Base-by-base conservation (phyloP, 2,797 vertebrate species). In the Spea hammondii region DNA sequence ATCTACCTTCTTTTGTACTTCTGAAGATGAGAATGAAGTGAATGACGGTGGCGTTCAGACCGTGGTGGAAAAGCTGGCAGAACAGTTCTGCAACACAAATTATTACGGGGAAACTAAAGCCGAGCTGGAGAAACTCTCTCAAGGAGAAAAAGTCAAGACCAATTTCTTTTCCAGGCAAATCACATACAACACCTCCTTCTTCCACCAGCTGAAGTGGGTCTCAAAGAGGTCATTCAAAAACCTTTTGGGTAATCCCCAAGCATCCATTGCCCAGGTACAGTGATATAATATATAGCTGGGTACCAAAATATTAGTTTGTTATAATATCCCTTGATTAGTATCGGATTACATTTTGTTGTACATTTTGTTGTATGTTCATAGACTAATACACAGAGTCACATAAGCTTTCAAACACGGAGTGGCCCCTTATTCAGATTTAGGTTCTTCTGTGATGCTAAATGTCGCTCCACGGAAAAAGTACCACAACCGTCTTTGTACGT, bases 141-240 rank as follows among this genome's bases (percentile, higher is more conserved):
- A 51, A 17, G 85, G 84, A n/a, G 88, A 88, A 62, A 86, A 85
- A 17, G 89, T 83, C 74, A 84, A 84, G 64, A 83, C 62, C 4
- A 84, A 44, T 17, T 50, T 74, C 1, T 13, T 83, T 60, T 87
- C 90, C 72, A 88, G 64, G 60, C 88, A 89, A 75, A 87, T 93
- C 83, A 91, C 92, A 0, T 98, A 98, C 77, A 90, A 92, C 86
- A 95, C 88, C 60, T 92, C 96, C 47, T 98, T 97, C 88, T 84
- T 89, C 50, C 95, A 96, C 71, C 97, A 99, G 87, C 88, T 99
- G 12, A 89, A 81, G 17, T 98, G 95, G 96, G 91, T 99, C 77
- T 88, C 93, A 1, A 93, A 74, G 65, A 94, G 96, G 84, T 95
- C 94, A 0, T 95, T 97, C 83, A 94, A 92, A 90, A 96, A 96